Evolutionary conservation across 2,797 vertebrate species (phyloP), one percentile per base, ranked within the genome.

Genomic region (Notolepis coatsorum): DNA sequence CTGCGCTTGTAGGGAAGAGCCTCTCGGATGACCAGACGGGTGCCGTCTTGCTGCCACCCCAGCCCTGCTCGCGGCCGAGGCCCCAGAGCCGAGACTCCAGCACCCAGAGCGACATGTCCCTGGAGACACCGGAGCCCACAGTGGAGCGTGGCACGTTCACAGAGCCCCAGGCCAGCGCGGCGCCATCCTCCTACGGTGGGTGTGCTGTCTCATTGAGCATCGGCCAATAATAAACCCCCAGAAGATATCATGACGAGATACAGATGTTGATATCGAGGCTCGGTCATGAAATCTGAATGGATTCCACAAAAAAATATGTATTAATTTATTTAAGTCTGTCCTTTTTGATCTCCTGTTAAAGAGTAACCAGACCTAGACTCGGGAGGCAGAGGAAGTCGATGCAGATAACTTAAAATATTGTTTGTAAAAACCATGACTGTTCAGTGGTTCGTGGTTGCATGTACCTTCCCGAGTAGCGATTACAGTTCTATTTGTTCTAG

Each of bases 31-130:
- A 94, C 89, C 92, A 89, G 85, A 92, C 91, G 65, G 79, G 82
- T 76, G 84, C 61, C 13, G 49, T 70, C 3, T 51, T 1, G 8
- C 71, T 79, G 55, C 72, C 31, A 0, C 45, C 56, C 3, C 50
- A 61, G 25, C 76, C 59, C 64, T 59, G 47, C 48, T 79, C 2
- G 2, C 89, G 87, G 5, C 48, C 89, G 64, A 93, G 91, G 70
- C 85, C 81, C 0, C 80, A 85, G 46, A 95, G 93, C 74, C 89
- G 91, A 75, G 96, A 98, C 6, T 91, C 90, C 55, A 93, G 95
- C 84, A 97, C 95, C 2, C 97, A 97, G 75, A 96, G 95, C 0
- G 93, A 94, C 0, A 77, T 71, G 28, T 9, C 28, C 12, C 61
- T 13, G 0, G 65, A 0, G n/a, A 71, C 82, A 77, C 74, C 70